phyloP scores from a whole-genome alignment of 2,888 invertebrate genomes.

The Carpatolechia fugitivella region DNA sequence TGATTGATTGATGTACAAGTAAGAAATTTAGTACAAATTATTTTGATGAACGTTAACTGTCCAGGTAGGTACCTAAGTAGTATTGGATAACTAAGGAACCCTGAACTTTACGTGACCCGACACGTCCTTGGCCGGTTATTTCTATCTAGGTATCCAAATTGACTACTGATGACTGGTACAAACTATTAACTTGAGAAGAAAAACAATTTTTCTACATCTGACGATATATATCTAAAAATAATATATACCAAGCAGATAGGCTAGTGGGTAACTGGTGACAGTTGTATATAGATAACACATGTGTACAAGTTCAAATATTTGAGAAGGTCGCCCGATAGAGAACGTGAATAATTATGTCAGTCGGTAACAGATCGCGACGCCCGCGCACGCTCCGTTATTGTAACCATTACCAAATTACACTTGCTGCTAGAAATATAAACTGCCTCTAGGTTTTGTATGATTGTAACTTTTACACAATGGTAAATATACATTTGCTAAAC shows the following conservation, averaged over 20 bases:
- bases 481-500: no score
- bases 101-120: no score
- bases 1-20: no score
- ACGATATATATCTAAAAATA: background rate
- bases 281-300: slow-evolving; percentile 35
- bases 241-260: background rate
- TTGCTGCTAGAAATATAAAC: background rate
- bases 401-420: background rate
- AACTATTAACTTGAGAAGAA: no score
- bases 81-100: no score
- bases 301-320: slow-evolving; percentile 56
- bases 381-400: slow-evolving; percentile 26
- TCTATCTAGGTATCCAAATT: no score
- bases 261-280: slow-evolving; percentile 25
- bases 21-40: no score
- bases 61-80: no score
- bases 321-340: slow-evolving; percentile 51
- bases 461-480: background rate
- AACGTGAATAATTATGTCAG: slow-evolving; percentile 48
- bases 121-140: no score
- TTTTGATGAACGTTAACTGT: no score
- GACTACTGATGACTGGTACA: no score
- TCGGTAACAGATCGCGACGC: slow-evolving; percentile 36
- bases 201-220: background rate
- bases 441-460: background rate